Evolutionary conservation across 2,113 vertebrate genomes (phyloP).

Genomic region (Maccullochella peelii): DNA sequence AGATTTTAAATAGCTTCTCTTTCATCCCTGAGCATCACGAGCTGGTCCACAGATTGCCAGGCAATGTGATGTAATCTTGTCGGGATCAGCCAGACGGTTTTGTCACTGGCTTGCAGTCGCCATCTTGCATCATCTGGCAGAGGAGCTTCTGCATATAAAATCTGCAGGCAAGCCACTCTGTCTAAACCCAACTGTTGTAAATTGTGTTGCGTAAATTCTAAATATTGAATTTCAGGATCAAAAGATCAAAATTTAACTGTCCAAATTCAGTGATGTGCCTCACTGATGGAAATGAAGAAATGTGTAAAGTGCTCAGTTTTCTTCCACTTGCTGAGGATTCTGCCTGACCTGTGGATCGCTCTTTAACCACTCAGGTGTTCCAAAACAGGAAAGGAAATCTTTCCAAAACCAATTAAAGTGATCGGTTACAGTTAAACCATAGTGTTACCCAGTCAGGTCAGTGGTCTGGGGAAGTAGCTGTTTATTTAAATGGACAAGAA

Average conservation of each 20-base stretch:
- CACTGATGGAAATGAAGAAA: constrained; percentile 44
- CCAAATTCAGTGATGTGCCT: constrained; percentile 18
- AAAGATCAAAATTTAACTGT: constrained; percentile 48
- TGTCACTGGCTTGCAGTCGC: constrained; percentile 25
- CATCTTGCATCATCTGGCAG: constrained; percentile 68
- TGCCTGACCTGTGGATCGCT: constrained; percentile 12
- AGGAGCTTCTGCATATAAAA: constrained; percentile 49
- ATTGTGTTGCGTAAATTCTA: constrained; percentile 29
- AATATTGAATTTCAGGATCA: constrained; percentile 56
- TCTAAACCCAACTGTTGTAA: constrained; percentile 31
- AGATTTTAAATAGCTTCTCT: constrained; percentile 21
- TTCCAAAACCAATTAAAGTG: constrained; percentile 64
- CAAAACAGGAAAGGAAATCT: constrained; percentile 51
- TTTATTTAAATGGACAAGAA: constrained; percentile 42
- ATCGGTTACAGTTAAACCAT: constrained; percentile 53
- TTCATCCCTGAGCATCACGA: constrained; percentile 22
- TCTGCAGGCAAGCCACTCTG: constrained; percentile 26
- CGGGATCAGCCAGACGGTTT: constrained; percentile 32
- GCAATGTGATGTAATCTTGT: constrained; percentile 55
- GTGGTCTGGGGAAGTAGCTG: constrained; percentile 21
- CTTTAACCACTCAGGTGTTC: constrained; percentile 30
- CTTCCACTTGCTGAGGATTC: constrained; percentile 19
- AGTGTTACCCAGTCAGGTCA: constrained; percentile 36
- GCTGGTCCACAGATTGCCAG: constrained; percentile 29
- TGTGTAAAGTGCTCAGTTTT: constrained; percentile 30